A percentile compares a stretch with the other conserved stretches of the same genome.
Evolutionary conservation across 2,888 invertebrate species (phyloP).

Genomic region (Choreutis nemorana): DNA sequence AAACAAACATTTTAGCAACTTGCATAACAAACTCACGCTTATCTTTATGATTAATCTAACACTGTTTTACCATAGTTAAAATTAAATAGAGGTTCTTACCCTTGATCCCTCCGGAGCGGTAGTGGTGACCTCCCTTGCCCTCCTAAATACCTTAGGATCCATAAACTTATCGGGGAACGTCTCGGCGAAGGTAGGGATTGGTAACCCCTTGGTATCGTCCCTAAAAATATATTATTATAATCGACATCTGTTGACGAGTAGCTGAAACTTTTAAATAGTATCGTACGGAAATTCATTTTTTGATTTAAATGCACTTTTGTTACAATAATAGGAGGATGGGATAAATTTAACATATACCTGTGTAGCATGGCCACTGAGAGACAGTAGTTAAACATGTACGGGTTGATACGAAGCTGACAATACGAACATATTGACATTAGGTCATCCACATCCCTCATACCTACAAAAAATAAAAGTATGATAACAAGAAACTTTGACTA

Average conservation of each 20-base stretch:
- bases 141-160: slow-evolving; percentile 74
- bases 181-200: slow-evolving; percentile 77
- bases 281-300: neutral
- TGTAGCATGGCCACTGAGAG: slow-evolving; percentile 76
- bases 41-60: neutral
- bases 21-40: neutral
- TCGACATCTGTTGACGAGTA: neutral
- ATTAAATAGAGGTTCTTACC: slow-evolving; percentile 43
- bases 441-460: slow-evolving; percentile 74
- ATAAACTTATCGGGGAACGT: slow-evolving; percentile 85
- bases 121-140: slow-evolving; percentile 74
- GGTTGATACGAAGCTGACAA: slow-evolving; percentile 75
- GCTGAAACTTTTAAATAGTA: neutral
- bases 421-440: slow-evolving; percentile 72
- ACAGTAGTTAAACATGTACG: slow-evolving; percentile 78
- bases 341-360: slow-evolving; percentile 41
- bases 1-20: neutral
- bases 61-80: neutral
- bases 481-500: neutral
- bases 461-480: slow-evolving; percentile 29
- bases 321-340: neutral
- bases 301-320: neutral
- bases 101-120: slow-evolving; percentile 69
- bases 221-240: slow-evolving; percentile 19
- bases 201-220: slow-evolving; percentile 72